Percentiles rank a stretch among this genome's conserved stretches.
These are phyloP conservation scores for Apantesis nais DNA, from an alignment of 2,888 invertebrate genomes.

Conservation along the genomic window DNA sequence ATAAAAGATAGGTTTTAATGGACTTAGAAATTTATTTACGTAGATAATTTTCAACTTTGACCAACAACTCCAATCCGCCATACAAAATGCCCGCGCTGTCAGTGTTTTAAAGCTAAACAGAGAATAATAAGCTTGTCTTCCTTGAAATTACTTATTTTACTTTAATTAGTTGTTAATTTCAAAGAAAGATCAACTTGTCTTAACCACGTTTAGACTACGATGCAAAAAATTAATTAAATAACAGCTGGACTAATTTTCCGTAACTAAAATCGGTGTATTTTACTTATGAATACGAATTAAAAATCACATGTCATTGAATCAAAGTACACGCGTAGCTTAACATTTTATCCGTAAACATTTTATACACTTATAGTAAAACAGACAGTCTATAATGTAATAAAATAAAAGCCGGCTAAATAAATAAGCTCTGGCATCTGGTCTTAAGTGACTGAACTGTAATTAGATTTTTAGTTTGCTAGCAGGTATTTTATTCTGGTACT, in stretches of 20 bases:
- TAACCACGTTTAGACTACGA: not conserved
- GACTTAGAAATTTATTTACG: too few species aligned
- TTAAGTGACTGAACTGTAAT: not conserved
- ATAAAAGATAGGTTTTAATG: too few species aligned
- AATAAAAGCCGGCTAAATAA: not conserved
- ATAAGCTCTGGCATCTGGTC: not conserved
- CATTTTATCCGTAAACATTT: not conserved
- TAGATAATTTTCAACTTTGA: not conserved
- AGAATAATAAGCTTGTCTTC: not conserved
- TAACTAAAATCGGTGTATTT: not conserved
- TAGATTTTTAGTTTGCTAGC: not conserved
- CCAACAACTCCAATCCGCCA: not conserved
- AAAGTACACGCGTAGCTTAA: not conserved
- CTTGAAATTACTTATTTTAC: not conserved
- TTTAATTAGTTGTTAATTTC: not conserved
- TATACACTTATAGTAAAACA: not conserved
- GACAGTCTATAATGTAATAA: not conserved
- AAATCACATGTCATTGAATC: too few species aligned
- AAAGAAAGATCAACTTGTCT: not conserved
- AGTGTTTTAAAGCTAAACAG: not conserved
- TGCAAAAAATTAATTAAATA: not conserved
- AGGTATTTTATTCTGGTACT: not conserved
- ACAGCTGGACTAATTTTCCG: not conserved
- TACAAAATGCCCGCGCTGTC: not conserved
- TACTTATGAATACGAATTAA: too few species aligned